Percentiles rank a stretch among this genome's conserved stretches.
Evolutionary conservation across 1,140 invertebrate species (phyloP).

Genomic region (Dendroctonus valens): DNA sequence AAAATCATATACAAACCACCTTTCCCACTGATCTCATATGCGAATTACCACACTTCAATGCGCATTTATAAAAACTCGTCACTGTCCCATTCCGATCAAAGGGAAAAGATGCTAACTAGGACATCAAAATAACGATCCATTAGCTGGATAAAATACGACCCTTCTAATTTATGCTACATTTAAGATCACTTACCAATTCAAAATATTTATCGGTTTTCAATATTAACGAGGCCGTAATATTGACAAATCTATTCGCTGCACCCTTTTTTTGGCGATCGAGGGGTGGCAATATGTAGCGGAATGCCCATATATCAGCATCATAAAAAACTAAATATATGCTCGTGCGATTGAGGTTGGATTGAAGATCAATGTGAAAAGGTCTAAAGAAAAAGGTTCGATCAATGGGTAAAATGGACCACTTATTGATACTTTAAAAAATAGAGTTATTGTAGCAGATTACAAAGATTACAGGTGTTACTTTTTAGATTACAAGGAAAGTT

Average conservation of each 20-base stretch:
- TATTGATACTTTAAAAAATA: slow-evolving; percentile 36
- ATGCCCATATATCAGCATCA: slow-evolving; percentile 18
- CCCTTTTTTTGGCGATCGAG: slow-evolving; percentile 3
- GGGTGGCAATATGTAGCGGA: slow-evolving; percentile 28
- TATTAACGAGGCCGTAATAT: slow-evolving; percentile 40
- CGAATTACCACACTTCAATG: slow-evolving; percentile 1
- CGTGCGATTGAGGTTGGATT: slow-evolving; percentile 29
- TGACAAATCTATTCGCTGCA: slow-evolving; percentile 40
- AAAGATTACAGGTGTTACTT: slow-evolving; percentile 37
- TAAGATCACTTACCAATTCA: slow-evolving; percentile 37
- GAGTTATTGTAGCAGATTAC: slow-evolving; percentile 27
- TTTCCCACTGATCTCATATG: slow-evolving; percentile 28
- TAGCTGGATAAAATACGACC: slow-evolving; percentile 25
- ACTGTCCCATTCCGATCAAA: slow-evolving; percentile 12
- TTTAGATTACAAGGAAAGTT: slow-evolving; percentile 21
- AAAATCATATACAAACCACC: slow-evolving; percentile 14
- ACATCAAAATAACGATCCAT: slow-evolving; percentile 29
- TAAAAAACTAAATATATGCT: slow-evolving; percentile 23
- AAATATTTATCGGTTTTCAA: slow-evolving; percentile 43
- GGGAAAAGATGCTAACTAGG: slow-evolving; percentile 35
- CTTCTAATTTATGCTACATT: slow-evolving; percentile 26
- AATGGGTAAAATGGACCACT: slow-evolving; percentile 34
- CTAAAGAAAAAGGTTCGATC: slow-evolving; percentile 22
- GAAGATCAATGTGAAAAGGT: slow-evolving; percentile 24
- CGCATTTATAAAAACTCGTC: slow-evolving; percentile 16